Conservation (phyloP, 2,113 vertebrate genomes). For the Psophia crepitans region DNA sequence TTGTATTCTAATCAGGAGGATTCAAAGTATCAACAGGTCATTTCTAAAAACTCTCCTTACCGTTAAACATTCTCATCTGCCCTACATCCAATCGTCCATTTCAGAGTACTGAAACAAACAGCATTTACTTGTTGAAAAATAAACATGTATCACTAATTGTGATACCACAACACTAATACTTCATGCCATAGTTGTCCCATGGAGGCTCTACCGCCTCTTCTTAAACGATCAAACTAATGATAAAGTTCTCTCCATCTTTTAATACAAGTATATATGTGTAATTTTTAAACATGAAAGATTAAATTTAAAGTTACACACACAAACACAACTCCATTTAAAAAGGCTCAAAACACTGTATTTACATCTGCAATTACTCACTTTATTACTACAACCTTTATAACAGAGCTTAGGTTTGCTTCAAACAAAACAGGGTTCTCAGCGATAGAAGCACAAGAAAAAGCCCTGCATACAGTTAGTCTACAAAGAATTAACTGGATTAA, state of each 20-base stretch:
- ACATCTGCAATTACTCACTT: constrained; percentile 75
- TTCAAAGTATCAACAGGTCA: neutral
- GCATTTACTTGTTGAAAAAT: neutral
- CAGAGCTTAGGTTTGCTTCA: constrained; percentile 69
- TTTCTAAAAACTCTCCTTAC: neutral
- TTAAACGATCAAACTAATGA: neutral
- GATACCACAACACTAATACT: neutral
- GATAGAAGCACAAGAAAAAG: constrained; percentile 72
- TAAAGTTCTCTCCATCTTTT: neutral
- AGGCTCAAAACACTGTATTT: constrained; percentile 46
- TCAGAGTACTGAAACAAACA: neutral
- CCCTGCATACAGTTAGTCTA: constrained; percentile 79
- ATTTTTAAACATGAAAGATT: constrained; percentile 48
- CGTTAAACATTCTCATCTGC: neutral
- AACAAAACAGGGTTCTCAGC: constrained; percentile 72
- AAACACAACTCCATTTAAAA: constrained; percentile 31
- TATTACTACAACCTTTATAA: constrained; percentile 67
- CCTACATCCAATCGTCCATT: neutral
- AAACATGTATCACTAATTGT: neutral
- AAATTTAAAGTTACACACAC: constrained; percentile 42
- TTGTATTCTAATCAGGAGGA: neutral
- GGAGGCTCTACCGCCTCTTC: neutral
- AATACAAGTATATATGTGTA: neutral
- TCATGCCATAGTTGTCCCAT: neutral
- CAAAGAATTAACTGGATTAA: constrained; percentile 88